These are phyloP conservation scores for Pissodes strobi DNA, from an alignment of 1,140 invertebrate genomes.

Conservation along the genomic window DNA sequence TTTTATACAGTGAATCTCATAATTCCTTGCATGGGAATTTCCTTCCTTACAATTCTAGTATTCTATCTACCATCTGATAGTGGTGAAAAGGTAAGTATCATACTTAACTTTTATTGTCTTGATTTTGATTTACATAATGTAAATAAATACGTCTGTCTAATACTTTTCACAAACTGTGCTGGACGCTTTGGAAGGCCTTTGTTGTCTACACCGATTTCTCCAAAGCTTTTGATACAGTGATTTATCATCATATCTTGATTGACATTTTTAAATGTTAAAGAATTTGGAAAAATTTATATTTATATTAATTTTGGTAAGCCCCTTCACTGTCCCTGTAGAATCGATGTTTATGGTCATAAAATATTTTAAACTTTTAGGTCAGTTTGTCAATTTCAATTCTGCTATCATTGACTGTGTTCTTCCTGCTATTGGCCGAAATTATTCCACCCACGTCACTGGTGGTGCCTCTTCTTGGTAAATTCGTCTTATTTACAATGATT, in stretches of 20 bases:
- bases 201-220: too few relatives aligned
- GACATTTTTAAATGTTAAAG: too few relatives aligned
- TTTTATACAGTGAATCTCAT: slow-evolving; percentile 98
- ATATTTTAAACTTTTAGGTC: slow-evolving; percentile 62
- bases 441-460: slow-evolving; percentile 98
- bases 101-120: not conserved
- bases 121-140: not conserved
- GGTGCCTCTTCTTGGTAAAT: slow-evolving; percentile 97
- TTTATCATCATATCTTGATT: too few relatives aligned
- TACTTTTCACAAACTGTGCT: too few relatives aligned
- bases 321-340: too few relatives aligned
- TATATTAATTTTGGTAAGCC: not conserved
- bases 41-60: slow-evolving; percentile 96
- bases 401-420: slow-evolving; percentile 99
- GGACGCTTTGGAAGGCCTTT: too few relatives aligned
- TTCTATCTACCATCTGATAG: slow-evolving; percentile 99
- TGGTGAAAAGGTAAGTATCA: slow-evolving; percentile 92
- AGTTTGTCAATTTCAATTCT: slow-evolving; percentile 98
- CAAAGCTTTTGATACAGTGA: too few relatives aligned
- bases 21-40: slow-evolving; percentile 96
- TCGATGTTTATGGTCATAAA: too few relatives aligned
- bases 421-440: slow-evolving; percentile 96
- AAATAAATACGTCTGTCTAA: not conserved
- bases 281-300: slow-evolving; percentile 3
- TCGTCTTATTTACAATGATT: slow-evolving; percentile 99